These are phyloP conservation scores for Mustelus asterias DNA, from an alignment of 2,113 vertebrate species.

Conservation along the genomic window DNA sequence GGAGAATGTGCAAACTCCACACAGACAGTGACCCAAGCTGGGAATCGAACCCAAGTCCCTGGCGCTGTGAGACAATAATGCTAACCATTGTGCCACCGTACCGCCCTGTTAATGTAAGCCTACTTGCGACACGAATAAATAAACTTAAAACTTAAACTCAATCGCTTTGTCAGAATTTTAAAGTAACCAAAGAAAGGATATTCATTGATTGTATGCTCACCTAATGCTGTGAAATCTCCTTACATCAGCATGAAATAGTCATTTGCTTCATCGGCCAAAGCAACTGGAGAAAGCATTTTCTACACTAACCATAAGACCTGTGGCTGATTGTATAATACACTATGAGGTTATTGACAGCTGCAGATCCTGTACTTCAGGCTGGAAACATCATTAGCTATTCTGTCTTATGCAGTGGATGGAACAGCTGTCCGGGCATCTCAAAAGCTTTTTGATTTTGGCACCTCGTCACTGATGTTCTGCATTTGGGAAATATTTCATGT, in stretches of 20 bases:
- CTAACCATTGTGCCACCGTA: too few species aligned
- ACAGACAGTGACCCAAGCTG: too few species aligned
- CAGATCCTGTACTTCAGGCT: background rate
- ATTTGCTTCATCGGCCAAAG: background rate
- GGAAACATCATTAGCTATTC: slow-evolving; percentile 19
- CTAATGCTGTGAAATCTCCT: background rate
- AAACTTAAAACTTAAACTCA: too few species aligned
- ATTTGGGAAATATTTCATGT: slow-evolving; percentile 43
- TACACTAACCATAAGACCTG: background rate
- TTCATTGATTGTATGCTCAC: background rate
- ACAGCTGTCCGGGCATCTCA: background rate
- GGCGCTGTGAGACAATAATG: too few species aligned
- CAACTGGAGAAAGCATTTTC: background rate
- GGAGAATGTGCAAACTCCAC: too few species aligned
- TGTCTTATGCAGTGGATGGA: slow-evolving; percentile 17
- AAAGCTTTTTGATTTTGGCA: slow-evolving; percentile 18
- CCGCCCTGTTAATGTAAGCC: too few species aligned
- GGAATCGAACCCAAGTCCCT: too few species aligned
- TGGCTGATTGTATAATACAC: background rate
- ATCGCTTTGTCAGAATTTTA: background rate
- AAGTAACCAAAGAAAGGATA: too few species aligned
- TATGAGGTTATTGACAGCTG: background rate
- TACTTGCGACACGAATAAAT: too few species aligned
- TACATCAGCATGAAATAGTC: background rate
- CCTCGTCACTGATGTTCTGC: background rate